Base-by-base conservation (phyloP, 1,140 invertebrate species). In the Caenorhabditis remanei region DNA sequence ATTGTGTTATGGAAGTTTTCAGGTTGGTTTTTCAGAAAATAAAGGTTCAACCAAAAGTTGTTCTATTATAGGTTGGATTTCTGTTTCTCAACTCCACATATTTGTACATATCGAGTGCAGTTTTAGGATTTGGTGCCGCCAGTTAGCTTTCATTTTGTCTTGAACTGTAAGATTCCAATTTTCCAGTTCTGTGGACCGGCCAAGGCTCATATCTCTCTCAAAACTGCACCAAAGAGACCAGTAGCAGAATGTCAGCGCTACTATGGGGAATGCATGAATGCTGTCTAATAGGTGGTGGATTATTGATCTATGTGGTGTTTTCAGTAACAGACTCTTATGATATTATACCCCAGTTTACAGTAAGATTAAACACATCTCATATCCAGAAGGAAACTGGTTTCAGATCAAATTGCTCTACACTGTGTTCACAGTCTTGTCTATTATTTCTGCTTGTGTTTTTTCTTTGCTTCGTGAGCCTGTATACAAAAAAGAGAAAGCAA, bases 191-290 rank as follows among this genome's bases (percentile, higher is more conserved):
- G 1, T 87, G 86, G 86, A 87, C 86, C 5, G 86, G 86, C 21
- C 86, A 87, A 53, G 86, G 86, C 53, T 87, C 86, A 14, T 87
- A 87, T 58, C 48, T 87, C 4, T 83, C 86, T 8, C 40, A 65
- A 40, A 87, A 87, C 71, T 87, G 86, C 55, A 84, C 53, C 16
- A 82, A 87, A 58, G 46, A 84, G 61, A 87, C 86, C 24, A 87
- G 56, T 9, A 46, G 86, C 11, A 40, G 86, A 24, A 87, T 87
- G 55, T 65, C 85, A 19, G 79, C 86, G 3, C 58, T 87, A 41
- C 55, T 87, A 58, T 87, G 86, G 86, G 83, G 24, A 32, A 61
- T 87, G n/a, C 55, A 53, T 14, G 83, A 85, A 85, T 56, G 83
- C 14, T 85, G 85, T 21, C 40, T 86, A 1, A 48, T 83, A 14